Evolutionary conservation across 1,140 invertebrate genomes (phyloP), one percentile per base, ranked within the genome.

Genomic region (Lutraria rhynchaena): DNA sequence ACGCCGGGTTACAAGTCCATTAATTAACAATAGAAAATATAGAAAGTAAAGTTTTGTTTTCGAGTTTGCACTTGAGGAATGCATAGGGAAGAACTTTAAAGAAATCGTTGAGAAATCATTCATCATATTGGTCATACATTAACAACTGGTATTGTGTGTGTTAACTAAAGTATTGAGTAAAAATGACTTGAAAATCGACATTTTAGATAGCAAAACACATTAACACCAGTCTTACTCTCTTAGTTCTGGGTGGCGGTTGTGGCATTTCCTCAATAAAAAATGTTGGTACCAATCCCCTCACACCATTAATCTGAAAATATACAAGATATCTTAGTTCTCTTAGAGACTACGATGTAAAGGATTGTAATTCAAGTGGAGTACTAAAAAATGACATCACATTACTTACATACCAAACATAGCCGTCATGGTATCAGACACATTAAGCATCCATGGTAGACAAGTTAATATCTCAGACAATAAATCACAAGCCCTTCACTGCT

Each of bases 201-300:
- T n/a, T n/a, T 3, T n/a, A 53, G 3, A 24, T 53, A 19, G 3
- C 5, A 19, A n/a, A 53, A 53, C 51, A 9, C 4, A 4, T 4
- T n/a, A n/a, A 24, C 3, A 24, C 17, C 24, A 17, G 2, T n/a
- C 24, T 51, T 81, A 81, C 78, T 67, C 74, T 81, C 31, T 81
- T 81, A 35, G 78, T 73, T 22, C 78, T 73, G 4, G 78, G 78
- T 35, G 78, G 78, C 1, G 78, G 69, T 27, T 81, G 78, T 27
- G 78, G 78, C 58, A 81, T 81, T 29, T 81, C 78, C 78, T 81
- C 78, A 53, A 81, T 81, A 33, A 81, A 81, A 44, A 73, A 73
- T 1, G 78, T 63, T 27, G 78, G 78, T 9, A 81, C 78, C 33
- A 81, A 67, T 46, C 78, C 78, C 7, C 78, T 55, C 33, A 73